Evolutionary conservation across 2,888 invertebrate genomes (phyloP), one percentile per base, ranked within the genome.

Genomic region (Euzetes globulus): DNA sequence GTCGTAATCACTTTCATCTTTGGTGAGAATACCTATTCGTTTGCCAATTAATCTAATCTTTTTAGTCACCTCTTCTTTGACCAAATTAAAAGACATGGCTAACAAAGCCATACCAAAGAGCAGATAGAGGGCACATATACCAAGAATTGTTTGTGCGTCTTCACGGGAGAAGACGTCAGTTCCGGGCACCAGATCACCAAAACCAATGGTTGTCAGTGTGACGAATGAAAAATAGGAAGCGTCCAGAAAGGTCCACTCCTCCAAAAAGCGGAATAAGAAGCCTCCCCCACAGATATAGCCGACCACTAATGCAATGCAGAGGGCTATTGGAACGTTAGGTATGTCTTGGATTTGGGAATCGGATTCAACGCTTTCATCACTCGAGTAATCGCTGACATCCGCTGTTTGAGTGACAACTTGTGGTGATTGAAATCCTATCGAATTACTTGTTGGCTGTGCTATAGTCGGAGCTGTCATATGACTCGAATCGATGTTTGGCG

Each of bases 71-170:
- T 94, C 92, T 82, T 94, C 94, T 83, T 94, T 95, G 60, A 95
- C 95, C 81, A 96, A 85, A 85, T 96, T 96, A 84, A 96, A 96
- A 80, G 93, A 93, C 96, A 96, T 96, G 41, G 95, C 95, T 78
- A 96, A 84, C 68, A 96, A 84, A 0, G 95, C 92, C 81, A 96
- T 95, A 9, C 96, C 96, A 82, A 96, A 94, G 60, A 96, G 86
- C 77, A 96, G 85, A 84, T 96, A 96, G 75, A 96, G 84, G 0
- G 94, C 94, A 80, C 94, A 94, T 73, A 94, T 86, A 0, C 94
- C 94, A 77, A 96, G 88, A n/a, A 63, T 63, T 78, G 89, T 88
- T 78, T 87, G 83, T 78, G 84, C 83, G 0, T 85, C 84, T 68
- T 84, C 84, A n/a, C 83, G 79, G 45, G 78, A 80, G 71, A 84